Base-by-base conservation (phyloP, 2,113 vertebrate genomes). In the Platanista minor region DNA sequence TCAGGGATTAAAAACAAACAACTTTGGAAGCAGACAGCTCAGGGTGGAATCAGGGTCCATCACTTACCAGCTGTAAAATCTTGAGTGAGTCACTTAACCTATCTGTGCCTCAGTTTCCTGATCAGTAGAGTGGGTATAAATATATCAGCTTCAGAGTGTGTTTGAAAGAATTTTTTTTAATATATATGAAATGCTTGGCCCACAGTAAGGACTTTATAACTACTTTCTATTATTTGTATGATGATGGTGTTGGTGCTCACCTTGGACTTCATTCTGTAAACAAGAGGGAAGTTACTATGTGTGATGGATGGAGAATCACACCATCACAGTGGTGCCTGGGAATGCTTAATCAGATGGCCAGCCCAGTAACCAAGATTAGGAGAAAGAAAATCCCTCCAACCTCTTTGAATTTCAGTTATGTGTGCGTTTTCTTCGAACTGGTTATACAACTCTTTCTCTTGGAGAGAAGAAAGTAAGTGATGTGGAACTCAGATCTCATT, bases 401-500 rank as follows among this genome's bases (percentile, higher is more conserved):
- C 82, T 27, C 87, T 96, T 97, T 96, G 97, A 91, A 77, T 93
- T 93, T 71, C 96, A 94, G 97, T 84, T 97, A 59, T 90, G 95
- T 77, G 74, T 92, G 81, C 8, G 23, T 90, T 93, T 80, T 39
- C 96, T 97, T 97, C 97, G 96, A 98, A 97, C 75, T 87, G 94
- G 94, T 57, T 87, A 77, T 75, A 96, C 91, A 18, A 97, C 83
- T 69, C 96, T 94, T 89, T 95, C 94, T 97, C 95, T 94, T 97
- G 95, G 97, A 98, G 87, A 97, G 97, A 97, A 96, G 96, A 97
- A 98, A 98, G 97, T 81, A 31, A 90, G 83, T 29, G 91, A 95
- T 81, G 96, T 95, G 87, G 89, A 89, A 95, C 96, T 96, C 95
- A 95, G 96, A 96, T 97, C 97, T 97, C 97, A 97, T 97, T 97